A percentile compares a stretch with the other conserved stretches of the same genome.
Conservation (phyloP, 2,888 invertebrate species). For the Sinotaia quadrata region DNA sequence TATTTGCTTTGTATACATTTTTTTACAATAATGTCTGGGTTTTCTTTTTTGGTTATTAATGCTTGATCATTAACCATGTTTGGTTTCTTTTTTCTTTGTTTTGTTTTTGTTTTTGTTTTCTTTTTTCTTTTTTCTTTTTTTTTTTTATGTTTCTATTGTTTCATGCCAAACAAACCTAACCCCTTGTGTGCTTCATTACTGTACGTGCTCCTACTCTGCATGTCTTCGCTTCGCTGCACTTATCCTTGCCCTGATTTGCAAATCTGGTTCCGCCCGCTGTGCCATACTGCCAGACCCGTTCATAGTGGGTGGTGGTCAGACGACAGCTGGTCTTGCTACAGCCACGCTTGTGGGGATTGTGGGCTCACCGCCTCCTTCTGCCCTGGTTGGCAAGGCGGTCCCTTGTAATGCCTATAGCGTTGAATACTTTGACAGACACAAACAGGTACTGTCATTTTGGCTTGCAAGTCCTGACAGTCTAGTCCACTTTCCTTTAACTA, state of each 20-base stretch:
- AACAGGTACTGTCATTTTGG: slow-evolving; percentile 83
- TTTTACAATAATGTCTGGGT: too few relatives aligned
- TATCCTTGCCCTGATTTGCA: slow-evolving; percentile 9
- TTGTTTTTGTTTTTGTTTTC: too few relatives aligned
- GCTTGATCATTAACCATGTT: too few relatives aligned
- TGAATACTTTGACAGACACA: slow-evolving; percentile 95
- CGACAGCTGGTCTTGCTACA: slow-evolving; percentile 36
- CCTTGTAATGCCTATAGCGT: slow-evolving; percentile 98
- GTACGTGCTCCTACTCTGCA: slow-evolving; percentile 36
- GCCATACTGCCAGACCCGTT: slow-evolving; percentile 47
- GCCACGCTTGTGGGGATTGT: slow-evolving; percentile 53
- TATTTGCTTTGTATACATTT: too few relatives aligned
- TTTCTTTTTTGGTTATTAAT: too few relatives aligned
- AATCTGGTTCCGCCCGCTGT: neutral
- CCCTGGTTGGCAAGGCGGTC: slow-evolving; percentile 74
- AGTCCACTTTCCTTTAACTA: too few relatives aligned
- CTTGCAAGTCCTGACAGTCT: too few relatives aligned
- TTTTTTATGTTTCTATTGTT: slow-evolving; percentile 24
- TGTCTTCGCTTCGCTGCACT: slow-evolving; percentile 48
- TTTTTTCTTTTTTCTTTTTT: neutral
- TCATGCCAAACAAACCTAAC: slow-evolving; percentile 24
- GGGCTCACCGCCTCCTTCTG: slow-evolving; percentile 34
- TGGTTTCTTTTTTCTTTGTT: too few relatives aligned
- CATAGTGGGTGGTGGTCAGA: slow-evolving; percentile 42
- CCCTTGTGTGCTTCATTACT: slow-evolving; percentile 35